Percentiles rank a stretch among this genome's conserved stretches.
These are phyloP conservation scores for Todiramphus chloris DNA, from an alignment of 2,113 vertebrate species.

Conservation along the genomic window DNA sequence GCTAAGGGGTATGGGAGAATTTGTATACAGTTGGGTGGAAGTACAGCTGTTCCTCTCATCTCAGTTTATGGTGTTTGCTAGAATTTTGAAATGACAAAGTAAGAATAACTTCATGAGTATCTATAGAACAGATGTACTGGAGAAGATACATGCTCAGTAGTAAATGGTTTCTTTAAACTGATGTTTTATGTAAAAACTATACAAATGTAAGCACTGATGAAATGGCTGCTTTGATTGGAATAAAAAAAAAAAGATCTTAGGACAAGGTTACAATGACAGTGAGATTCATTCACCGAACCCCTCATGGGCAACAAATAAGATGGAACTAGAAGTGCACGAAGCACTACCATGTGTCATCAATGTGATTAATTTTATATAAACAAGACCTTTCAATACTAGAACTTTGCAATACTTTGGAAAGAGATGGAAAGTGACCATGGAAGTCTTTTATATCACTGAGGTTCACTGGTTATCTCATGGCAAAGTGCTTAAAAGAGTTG, in stretches of 20 bases:
- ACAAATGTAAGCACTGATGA: background rate
- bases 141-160: background rate
- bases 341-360: background rate
- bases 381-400: background rate
- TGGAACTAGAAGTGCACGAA: background rate
- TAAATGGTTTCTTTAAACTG: rapidly evolving
- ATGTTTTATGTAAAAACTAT: background rate
- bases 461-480: background rate
- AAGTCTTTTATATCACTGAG: background rate
- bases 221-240: background rate
- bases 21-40: background rate
- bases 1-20: background rate
- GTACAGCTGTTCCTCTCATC: background rate
- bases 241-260: background rate
- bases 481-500: background rate
- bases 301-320: background rate
- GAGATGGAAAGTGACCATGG: background rate
- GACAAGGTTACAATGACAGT: background rate
- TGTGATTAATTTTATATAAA: background rate
- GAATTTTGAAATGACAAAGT: background rate
- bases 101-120: background rate
- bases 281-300: background rate
- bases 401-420: background rate
- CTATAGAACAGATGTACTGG: background rate
- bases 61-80: background rate